Base-by-base conservation (phyloP, 2,797 vertebrate genomes). In the Etheostoma nigrum region DNA sequence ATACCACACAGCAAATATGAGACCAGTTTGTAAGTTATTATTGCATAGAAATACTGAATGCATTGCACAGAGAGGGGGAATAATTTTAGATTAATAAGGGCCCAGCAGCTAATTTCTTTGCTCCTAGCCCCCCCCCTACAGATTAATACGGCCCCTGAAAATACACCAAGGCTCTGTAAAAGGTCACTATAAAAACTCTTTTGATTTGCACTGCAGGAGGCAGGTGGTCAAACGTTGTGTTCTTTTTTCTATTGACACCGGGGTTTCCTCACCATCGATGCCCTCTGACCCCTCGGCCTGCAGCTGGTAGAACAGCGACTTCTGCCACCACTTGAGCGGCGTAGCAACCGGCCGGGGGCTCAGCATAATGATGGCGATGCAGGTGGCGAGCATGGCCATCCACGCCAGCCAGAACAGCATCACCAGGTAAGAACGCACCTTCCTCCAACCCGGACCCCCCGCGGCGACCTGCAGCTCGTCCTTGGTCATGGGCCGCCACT, bases 251-350 rank as follows among this genome's bases (percentile, higher is more conserved):
- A 2, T 11, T 23, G 33, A 40, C 0, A 4, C 4, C 7, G 2
- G 40, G 10, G 6, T 72, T 12, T 47, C 6, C 72, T 83, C 78
- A 95, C 95, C 95, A 9, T 57, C 42, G 14, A 94, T 61, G 55
- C 77, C 89, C 54, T 44, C 78, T 12, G 86, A 25, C 10, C 81
- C 72, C 5, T 79, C 76, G 0, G 51, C 36, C 4, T 91, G 87
- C 77, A 96, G 61, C 49, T 84, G 91, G 76, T 90, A 95, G 66
- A 96, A 95, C 52, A 94, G n/a, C 0, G 91, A 52, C 69, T 63
- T 94, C 87, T 95, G 95, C 95, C 95, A 96, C 95, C 96, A 96
- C 4, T 25, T 65, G 9, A 94, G 92, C 13, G 70, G 60, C 0
- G 78, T 81, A 0, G 23, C 76, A 0, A 79, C 76, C 1, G 89